These are phyloP conservation scores for Nycticryphes semicollaris DNA, from an alignment of 2,113 vertebrate species.

Conservation along the genomic window DNA sequence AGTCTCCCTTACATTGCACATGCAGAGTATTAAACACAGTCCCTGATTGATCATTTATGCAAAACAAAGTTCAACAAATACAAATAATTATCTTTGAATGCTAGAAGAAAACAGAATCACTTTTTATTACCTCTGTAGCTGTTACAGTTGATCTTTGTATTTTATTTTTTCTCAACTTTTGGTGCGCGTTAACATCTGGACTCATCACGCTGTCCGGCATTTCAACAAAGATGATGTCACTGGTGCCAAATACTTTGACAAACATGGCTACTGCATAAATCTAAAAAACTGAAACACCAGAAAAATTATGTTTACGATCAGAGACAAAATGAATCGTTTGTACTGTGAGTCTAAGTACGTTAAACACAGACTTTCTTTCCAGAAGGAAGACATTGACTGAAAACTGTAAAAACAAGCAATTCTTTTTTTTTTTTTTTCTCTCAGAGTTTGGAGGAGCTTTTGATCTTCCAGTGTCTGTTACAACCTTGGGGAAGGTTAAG, in stretches of 20 bases:
- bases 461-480: neutral
- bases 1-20: neutral
- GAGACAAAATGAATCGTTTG: conserved; percentile 13
- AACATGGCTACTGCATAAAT: conserved; percentile 55
- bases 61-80: neutral
- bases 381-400: conserved; percentile 13
- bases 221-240: conserved; percentile 54
- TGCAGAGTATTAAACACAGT: neutral
- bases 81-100: conserved; percentile 1
- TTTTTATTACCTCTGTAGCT: neutral
- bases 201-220: neutral
- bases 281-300: conserved; percentile 18
- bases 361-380: conserved; percentile 1
- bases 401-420: neutral
- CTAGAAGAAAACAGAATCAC: neutral
- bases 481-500: conserved; percentile 43
- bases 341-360: neutral
- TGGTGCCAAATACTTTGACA: conserved; percentile 44
- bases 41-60: neutral
- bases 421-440: neutral
- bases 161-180: neutral
- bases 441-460: conserved; percentile 27
- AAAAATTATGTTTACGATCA: conserved; percentile 10
- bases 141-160: neutral
- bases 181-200: conserved; percentile 43